Percentiles rank a stretch among this genome's conserved stretches.
Evolutionary conservation across 2,888 invertebrate genomes (phyloP).

Genomic region (Caenorhabditis sp.): DNA sequence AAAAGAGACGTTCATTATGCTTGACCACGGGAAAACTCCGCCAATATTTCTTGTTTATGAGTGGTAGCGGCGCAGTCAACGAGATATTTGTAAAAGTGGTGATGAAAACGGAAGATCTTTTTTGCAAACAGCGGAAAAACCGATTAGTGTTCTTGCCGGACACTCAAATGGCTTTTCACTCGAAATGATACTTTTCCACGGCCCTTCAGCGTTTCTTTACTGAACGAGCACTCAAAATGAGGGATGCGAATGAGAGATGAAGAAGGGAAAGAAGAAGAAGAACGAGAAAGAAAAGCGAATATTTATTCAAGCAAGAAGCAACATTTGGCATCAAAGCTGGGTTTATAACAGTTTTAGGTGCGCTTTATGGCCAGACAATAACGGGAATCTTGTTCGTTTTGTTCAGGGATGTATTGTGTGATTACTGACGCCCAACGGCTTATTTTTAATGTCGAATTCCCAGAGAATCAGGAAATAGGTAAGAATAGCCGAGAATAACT

Average conservation of each 20-base stretch:
- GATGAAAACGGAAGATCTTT: constrained; percentile 20
- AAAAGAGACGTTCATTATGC: constrained; percentile 16
- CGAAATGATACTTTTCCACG: constrained; percentile 39
- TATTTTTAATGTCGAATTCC: constrained; percentile 59
- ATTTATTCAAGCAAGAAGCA: constrained; percentile 46
- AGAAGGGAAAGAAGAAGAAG: neutral
- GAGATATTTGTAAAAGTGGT: constrained; percentile 5
- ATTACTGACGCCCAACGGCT: constrained; percentile 3
- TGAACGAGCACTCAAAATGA: too few species aligned
- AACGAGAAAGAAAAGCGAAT: constrained; percentile 14
- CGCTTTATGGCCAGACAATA: constrained; percentile 40
- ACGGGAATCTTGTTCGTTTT: too few species aligned
- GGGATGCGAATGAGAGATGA: too few species aligned
- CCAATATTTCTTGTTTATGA: constrained; percentile 35
- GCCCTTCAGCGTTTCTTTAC: constrained; percentile 11
- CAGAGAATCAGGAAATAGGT: constrained; percentile 67
- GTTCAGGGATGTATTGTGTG: constrained; percentile 26
- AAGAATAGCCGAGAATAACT: constrained; percentile 66
- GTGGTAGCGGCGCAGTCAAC: constrained; percentile 8
- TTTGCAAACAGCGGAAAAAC: constrained; percentile 19
- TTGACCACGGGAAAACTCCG: constrained; percentile 23
- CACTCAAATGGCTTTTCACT: constrained; percentile 23
- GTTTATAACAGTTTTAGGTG: constrained; percentile 5
- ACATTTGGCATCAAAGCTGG: constrained; percentile 16
- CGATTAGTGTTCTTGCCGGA: constrained; percentile 45